Evolutionary conservation across 2,113 vertebrate species (phyloP), one percentile per base, ranked within the genome.

Genomic region (Calypte anna): DNA sequence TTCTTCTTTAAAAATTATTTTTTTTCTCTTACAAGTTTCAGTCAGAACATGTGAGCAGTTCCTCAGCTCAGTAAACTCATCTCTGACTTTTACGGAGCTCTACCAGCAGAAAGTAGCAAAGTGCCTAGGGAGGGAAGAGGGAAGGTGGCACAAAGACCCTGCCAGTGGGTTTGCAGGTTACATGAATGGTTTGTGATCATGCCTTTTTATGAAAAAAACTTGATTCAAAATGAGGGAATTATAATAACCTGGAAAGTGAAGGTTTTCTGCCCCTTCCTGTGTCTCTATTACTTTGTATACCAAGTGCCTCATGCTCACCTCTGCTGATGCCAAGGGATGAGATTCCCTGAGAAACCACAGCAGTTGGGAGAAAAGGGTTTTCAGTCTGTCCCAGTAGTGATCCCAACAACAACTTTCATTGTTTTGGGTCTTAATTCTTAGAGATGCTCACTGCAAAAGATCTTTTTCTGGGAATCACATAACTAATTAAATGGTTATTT

Each of bases 1-100:
- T 64, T 82, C 38, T 24, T 61, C 50, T 57, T 69, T 68, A 48
- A 69, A 66, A 24, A 8, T 14, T 51, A 19, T n/a, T 69, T 58
- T 44, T 54, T 57, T 43, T 22, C 10, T 20, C 10, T 24, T 62
- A 55, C 3, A 58, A 22, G 48, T 74, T 75, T 58, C 22, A 21
- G 8, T 64, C 18, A 31, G 50, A 55, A 19, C 1, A 1, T 12
- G 38, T 38, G 27, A 28, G 4, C 0, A 0, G 23, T 54, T 78
- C 25, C 64, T 90, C 69, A 67, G 25, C 14, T 18, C 10, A 7
- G 17, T 36, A 57, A n/a, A 31, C 21, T 31, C n/a, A 25, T 57
- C 8, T 8, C 18, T 38, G 46, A 21, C 10, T 90, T 59, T 5
- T 61, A 23, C 50, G 73, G 50, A 61, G 19, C 38, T 75, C 5